Evolutionary conservation across 2,113 vertebrate species (phyloP), one percentile per base, ranked within the genome.

Genomic region (Anthoscopus minutus): DNA sequence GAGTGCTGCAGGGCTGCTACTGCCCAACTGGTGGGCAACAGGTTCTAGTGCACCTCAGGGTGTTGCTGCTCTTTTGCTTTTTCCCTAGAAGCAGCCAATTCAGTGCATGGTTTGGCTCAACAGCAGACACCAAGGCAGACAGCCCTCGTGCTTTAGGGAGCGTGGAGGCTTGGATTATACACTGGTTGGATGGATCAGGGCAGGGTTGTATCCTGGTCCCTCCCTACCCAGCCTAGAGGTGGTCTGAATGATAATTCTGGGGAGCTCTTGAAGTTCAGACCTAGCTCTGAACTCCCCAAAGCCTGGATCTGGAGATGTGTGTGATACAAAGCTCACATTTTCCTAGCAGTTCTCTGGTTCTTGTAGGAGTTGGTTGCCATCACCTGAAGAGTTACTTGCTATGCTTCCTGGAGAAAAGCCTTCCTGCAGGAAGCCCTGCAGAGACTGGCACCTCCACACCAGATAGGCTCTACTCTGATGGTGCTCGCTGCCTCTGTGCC

Each of bases 311-410:
- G 65, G 60, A 37, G 21, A 13, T 21, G 4, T 4, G 3, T 31
- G 22, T 61, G 67, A 65, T 13, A 9, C 3, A 71, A 45, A 4
- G n/a, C 28, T 35, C 27, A 28, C 2, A 0, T 69, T 53, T 76
- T 67, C 57, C 42, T 73, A 35, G 51, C 18, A 31, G 22, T 21
- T 77, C 48, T 79, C 73, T 67, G 33, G 13, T 66, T 65, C 42
- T 80, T 38, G 35, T 5, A 93, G 66, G 74, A 76, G 42, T 25
- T 4, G 3, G 45, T 7, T 80, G 37, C 50, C 24, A 8, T 77
- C 0, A 0, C 23, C 35, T 50, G 74, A 64, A 65, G 50, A 0
- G 1, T 13, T 40, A 16, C 22, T 42, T 1, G 8, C n/a, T 31
- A 2, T 27, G 33, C 37, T 28, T 72, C 67, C 22, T 1, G 4